Evolutionary conservation across 2,113 vertebrate genomes (phyloP).

Genomic region (Psammodynastes pulverulentus): DNA sequence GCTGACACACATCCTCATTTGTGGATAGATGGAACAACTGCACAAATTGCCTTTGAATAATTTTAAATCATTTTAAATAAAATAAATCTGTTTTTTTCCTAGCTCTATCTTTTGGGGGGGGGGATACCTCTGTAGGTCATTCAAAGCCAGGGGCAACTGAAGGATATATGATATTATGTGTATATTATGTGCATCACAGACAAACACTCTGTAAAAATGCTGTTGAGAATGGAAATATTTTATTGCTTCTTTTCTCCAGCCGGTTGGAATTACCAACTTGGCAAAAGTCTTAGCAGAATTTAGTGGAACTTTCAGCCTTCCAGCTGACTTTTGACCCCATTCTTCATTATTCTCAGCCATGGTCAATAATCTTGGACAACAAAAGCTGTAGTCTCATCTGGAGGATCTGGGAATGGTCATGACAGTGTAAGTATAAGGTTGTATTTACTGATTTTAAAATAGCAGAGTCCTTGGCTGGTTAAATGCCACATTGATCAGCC

Average conservation of each 20-base stretch:
- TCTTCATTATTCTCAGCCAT: background rate
- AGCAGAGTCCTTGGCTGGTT: background rate
- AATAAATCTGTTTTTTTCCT: background rate
- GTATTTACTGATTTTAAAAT: background rate
- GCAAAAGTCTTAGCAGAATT: background rate
- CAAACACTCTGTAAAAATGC: background rate
- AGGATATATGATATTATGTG: background rate
- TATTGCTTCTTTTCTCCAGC: background rate
- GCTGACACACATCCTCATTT: background rate
- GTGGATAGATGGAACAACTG: background rate
- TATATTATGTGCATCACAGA: background rate
- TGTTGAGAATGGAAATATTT: background rate
- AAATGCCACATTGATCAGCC: background rate
- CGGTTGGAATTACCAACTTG: background rate
- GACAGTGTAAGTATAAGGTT: background rate
- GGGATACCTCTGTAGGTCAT: background rate
- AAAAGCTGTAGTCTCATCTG: background rate
- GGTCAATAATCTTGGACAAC: background rate
- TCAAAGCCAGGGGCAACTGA: background rate
- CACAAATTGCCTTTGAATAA: background rate
- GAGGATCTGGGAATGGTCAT: background rate
- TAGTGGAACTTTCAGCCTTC: background rate
- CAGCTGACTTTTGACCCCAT: background rate
- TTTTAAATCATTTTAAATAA: background rate
- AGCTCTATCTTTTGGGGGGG: background rate